These are phyloP conservation scores for Trypoxylus dichotomus DNA, from an alignment of 1,140 invertebrate genomes.

Conservation along the genomic window DNA sequence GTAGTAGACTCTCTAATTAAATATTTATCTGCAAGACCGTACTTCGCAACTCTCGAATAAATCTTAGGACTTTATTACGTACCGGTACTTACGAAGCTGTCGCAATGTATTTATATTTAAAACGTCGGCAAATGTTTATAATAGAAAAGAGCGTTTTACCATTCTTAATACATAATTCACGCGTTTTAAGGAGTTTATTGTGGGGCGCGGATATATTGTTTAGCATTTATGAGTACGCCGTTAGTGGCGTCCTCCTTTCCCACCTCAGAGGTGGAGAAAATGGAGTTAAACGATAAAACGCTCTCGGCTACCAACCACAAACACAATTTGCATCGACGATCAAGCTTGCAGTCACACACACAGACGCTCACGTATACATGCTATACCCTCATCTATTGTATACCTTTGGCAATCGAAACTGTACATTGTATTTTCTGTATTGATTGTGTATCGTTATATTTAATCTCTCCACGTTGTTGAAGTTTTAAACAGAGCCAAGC, in stretches of 20 bases:
- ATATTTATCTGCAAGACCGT: slow-evolving; percentile 30
- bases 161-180: slow-evolving; percentile 42
- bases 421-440: neutral
- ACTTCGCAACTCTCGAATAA: neutral
- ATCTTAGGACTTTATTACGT: slow-evolving; percentile 38
- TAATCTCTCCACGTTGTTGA: neutral
- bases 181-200: slow-evolving; percentile 42
- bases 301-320: slow-evolving; percentile 35
- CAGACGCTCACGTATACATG: neutral
- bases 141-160: slow-evolving; percentile 20
- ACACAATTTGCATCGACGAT: slow-evolving; percentile 41
- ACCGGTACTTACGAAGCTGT: slow-evolving; percentile 14
- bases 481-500: neutral
- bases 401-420: neutral
- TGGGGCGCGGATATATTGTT: slow-evolving; percentile 40
- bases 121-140: slow-evolving; percentile 14
- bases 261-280: slow-evolving; percentile 28
- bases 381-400: neutral
- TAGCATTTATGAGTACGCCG: slow-evolving; percentile 41
- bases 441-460: slow-evolving; percentile 9
- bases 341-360: neutral
- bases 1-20: slow-evolving; percentile 16
- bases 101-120: slow-evolving; percentile 19
- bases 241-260: slow-evolving; percentile 35
- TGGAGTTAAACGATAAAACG: slow-evolving; percentile 42